phyloP scores from a whole-genome alignment of 1,140 invertebrate species.

The Theocolax elegans region DNA sequence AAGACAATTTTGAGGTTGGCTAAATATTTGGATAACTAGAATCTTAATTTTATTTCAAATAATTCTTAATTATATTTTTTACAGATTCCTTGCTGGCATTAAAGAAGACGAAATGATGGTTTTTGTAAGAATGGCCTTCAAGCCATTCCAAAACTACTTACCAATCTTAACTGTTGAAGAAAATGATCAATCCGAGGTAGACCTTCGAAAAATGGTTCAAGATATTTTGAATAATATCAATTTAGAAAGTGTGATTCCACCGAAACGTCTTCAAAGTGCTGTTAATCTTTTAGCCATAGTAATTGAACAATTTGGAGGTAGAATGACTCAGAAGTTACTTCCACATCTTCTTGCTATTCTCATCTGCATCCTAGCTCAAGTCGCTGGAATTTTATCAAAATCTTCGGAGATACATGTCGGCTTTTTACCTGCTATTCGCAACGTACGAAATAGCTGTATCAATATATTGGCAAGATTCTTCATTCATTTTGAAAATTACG shows the following conservation, averaged over 20 bases:
- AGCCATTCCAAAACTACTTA: conserved; percentile 76
- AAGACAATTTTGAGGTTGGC: conserved; percentile 75
- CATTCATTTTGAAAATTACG: conserved; percentile 80
- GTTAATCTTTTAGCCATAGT: conserved; percentile 83
- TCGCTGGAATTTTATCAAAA: conserved; percentile 71
- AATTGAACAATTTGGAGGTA: conserved; percentile 86
- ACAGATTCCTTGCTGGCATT: conserved; percentile 83
- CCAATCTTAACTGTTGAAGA: conserved; percentile 60
- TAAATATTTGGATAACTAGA: neutral
- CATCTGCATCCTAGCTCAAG: conserved; percentile 74
- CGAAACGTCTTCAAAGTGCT: conserved; percentile 79
- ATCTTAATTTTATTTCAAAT: neutral
- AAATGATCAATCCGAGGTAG: conserved; percentile 50
- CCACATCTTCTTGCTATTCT: conserved; percentile 79
- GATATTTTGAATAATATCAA: conserved; percentile 67
- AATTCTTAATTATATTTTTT: neutral
- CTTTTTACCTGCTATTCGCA: conserved; percentile 75
- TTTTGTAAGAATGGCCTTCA: conserved; percentile 88
- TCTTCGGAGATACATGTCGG: conserved; percentile 71
- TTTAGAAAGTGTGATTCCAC: conserved; percentile 73
- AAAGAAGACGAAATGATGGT: conserved; percentile 79
- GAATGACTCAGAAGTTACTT: conserved; percentile 76
- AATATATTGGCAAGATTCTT: conserved; percentile 80
- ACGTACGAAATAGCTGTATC: conserved; percentile 72
- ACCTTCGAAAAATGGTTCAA: conserved; percentile 63